Conservation (phyloP, 2,888 invertebrate genomes). For the Tachina fera region DNA sequence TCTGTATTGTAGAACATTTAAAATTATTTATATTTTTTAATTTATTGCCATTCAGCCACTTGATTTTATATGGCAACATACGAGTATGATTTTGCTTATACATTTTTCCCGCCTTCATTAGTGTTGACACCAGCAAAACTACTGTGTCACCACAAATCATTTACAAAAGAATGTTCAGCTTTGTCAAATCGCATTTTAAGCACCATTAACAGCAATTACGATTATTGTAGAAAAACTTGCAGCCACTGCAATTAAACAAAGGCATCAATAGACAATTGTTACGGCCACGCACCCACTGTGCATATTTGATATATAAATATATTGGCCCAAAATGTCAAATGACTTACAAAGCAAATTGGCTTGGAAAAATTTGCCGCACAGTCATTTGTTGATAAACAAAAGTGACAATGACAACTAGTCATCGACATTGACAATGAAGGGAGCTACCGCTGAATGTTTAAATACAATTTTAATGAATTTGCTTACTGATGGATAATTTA, state of each 20-base stretch:
- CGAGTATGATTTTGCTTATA: too few relatives aligned
- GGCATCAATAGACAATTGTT: conserved; percentile 12
- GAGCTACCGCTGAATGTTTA: background rate
- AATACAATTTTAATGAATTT: background rate
- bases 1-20: too few relatives aligned
- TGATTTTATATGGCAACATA: too few relatives aligned
- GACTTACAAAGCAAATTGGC: background rate
- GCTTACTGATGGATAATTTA: too few relatives aligned
- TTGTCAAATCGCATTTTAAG: background rate
- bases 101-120: conserved; percentile 1
- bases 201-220: background rate
- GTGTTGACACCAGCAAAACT: conserved; percentile 21
- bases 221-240: background rate
- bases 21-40: too few relatives aligned
- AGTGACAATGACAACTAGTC: conserved; percentile 39
- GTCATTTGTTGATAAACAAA: background rate
- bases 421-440: conserved; percentile 15
- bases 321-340: conserved; percentile 38
- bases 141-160: background rate
- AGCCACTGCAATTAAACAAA: background rate
- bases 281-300: conserved; percentile 43
- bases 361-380: background rate
- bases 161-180: background rate
- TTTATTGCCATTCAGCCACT: too few relatives aligned
- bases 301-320: conserved; percentile 29